Conservation (phyloP, 2,113 vertebrate species). For the Mastomys coucha region DNA sequence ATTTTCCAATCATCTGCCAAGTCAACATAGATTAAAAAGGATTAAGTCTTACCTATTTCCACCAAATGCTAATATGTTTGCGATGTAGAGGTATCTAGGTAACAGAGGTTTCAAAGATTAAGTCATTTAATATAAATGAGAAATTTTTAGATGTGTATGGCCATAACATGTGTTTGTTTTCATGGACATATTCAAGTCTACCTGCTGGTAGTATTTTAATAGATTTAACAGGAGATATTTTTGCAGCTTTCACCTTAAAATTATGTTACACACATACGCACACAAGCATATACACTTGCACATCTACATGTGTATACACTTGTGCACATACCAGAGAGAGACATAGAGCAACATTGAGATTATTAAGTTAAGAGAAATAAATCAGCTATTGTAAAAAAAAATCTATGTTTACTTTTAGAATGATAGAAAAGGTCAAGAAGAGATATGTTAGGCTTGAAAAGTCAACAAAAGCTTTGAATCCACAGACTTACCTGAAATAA, state of each 20-base stretch:
- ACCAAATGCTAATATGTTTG: neutral
- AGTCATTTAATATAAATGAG: neutral
- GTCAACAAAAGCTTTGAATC: conserved; percentile 84
- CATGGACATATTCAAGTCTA: neutral
- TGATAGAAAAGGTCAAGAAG: conserved; percentile 77
- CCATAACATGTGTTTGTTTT: neutral
- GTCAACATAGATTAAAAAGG: neutral
- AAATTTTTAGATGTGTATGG: neutral
- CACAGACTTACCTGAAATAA: conserved; percentile 77
- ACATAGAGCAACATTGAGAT: neutral
- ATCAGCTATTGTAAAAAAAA: neutral
- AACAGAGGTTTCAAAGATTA: neutral
- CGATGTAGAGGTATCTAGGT: too few relatives aligned
- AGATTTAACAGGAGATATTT: neutral
- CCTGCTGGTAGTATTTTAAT: neutral
- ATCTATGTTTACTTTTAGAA: conserved; percentile 52
- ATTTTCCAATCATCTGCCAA: neutral
- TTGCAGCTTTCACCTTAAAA: neutral
- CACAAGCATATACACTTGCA: neutral
- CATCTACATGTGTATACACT: too few relatives aligned
- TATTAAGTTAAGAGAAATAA: neutral
- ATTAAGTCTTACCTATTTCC: neutral
- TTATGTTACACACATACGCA: neutral
- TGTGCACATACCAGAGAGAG: neutral
- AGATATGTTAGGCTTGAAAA: conserved; percentile 78